These are phyloP conservation scores for Ivindomyrus marchei DNA, from an alignment of 2,113 vertebrate species.

Conservation along the genomic window DNA sequence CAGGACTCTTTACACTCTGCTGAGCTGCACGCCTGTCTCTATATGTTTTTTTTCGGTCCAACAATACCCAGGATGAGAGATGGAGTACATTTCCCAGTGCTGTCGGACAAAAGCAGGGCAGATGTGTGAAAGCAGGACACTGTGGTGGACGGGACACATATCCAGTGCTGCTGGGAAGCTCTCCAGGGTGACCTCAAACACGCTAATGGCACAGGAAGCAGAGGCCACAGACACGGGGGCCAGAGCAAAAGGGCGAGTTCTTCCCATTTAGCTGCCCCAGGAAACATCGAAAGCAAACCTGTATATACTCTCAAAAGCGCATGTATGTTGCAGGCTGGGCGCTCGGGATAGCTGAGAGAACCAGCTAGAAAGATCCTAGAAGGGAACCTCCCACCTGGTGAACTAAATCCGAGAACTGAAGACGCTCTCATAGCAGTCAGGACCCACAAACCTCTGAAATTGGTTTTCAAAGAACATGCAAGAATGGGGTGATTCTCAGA, in stretches of 20 bases:
- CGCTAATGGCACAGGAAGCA: neutral
- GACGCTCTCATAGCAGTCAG: neutral
- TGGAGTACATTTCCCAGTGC: neutral
- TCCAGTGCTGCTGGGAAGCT: neutral
- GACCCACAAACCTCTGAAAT: neutral
- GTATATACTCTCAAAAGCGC: neutral
- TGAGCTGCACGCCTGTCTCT: constrained; percentile 16
- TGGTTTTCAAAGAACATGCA: constrained; percentile 1
- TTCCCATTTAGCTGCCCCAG: neutral
- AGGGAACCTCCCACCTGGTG: neutral
- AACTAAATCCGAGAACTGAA: neutral
- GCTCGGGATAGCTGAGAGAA: neutral
- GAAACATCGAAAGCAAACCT: neutral
- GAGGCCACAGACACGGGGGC: neutral
- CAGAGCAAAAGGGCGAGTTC: neutral
- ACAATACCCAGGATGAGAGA: constrained; percentile 1
- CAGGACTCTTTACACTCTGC: constrained; percentile 23
- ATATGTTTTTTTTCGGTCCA: neutral
- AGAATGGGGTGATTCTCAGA: neutral
- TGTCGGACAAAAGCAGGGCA: neutral
- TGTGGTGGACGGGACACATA: neutral
- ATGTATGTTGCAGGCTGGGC: neutral
- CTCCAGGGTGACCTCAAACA: neutral
- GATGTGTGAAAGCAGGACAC: neutral
- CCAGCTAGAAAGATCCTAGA: neutral